phyloP scores from a whole-genome alignment of 1,140 invertebrate species.

The Pentalonia nigronervosa region DNA sequence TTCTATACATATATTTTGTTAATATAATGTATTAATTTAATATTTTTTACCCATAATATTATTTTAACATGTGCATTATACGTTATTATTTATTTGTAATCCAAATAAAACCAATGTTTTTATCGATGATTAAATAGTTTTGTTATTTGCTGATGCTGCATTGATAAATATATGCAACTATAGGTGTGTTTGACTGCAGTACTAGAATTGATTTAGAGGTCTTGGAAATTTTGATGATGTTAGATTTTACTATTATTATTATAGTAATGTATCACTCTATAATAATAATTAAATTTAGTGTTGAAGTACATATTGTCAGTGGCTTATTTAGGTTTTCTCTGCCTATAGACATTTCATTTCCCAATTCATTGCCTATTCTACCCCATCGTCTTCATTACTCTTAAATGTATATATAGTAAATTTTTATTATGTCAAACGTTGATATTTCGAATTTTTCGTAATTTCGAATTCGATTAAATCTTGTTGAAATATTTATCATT shows the following conservation, averaged over 20 bases:
- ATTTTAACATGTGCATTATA: conserved; percentile 49
- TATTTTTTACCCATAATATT: conserved; percentile 41
- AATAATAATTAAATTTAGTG: too few relatives aligned
- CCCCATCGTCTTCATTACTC: too few relatives aligned
- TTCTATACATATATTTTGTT: conserved; percentile 43
- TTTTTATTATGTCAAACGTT: too few relatives aligned
- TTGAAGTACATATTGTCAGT: background rate
- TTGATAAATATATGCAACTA: background rate
- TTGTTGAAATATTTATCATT: too few relatives aligned
- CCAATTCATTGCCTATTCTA: too few relatives aligned
- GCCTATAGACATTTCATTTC: too few relatives aligned
- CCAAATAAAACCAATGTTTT: conserved; percentile 49
- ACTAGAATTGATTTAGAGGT: background rate
- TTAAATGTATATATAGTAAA: too few relatives aligned
- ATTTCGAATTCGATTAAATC: too few relatives aligned
- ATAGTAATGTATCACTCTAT: background rate
- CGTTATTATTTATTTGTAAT: conserved; percentile 55
- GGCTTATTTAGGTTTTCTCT: too few relatives aligned
- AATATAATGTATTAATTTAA: conserved; percentile 31
- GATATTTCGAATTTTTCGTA: too few relatives aligned
- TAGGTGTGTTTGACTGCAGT: background rate
- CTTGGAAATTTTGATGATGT: background rate
- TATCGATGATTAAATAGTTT: conserved; percentile 1
- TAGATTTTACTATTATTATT: background rate
- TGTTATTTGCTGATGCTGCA: background rate